Percentiles rank a stretch among this genome's conserved stretches.
phyloP scores from a whole-genome alignment of 2,888 invertebrate genomes.

The Prostheceraeus crozeri region DNA sequence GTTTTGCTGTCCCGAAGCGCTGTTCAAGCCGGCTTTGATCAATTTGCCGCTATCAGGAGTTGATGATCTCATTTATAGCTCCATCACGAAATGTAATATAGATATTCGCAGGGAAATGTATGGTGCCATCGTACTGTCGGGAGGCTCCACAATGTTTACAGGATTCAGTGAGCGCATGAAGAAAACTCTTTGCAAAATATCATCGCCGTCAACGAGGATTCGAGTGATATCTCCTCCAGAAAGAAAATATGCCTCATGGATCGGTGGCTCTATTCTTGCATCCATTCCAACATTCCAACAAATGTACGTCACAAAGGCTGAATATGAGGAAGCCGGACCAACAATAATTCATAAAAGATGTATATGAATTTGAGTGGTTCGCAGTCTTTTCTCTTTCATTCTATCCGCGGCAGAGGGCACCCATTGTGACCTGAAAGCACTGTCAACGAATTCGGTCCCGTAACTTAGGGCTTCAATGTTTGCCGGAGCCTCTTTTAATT shows the following conservation, averaged over 20 bases:
- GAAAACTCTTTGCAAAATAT: conserved; percentile 79
- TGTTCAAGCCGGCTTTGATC: conserved; percentile 40
- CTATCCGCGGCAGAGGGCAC: no score
- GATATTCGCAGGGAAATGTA: conserved; percentile 40
- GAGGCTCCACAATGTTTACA: conserved; percentile 86
- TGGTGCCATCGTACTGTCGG: conserved; percentile 66
- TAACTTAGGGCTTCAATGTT: no score
- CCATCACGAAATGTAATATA: conserved; percentile 39
- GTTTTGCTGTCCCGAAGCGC: conserved; percentile 32
- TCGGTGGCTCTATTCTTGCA: conserved; percentile 75
- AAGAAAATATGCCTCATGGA: conserved; percentile 66
- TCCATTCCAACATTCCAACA: conserved; percentile 81
- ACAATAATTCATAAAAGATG: conserved; percentile 60
- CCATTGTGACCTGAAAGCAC: no score
- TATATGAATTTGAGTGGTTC: no score
- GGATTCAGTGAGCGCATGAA: conserved; percentile 90
- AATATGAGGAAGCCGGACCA: conserved; percentile 75
- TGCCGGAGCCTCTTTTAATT: no score
- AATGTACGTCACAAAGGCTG: conserved; percentile 84
- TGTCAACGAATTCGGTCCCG: no score
- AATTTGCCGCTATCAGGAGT: conserved; percentile 37
- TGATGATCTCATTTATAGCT: conserved; percentile 33
- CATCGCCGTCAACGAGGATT: conserved; percentile 62
- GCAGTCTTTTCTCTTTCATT: no score
- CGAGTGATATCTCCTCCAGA: conserved; percentile 76